Percentiles rank a stretch among this genome's conserved stretches.
Conservation (phyloP, 2,888 invertebrate genomes). For the Ischnus inquisitorius region DNA sequence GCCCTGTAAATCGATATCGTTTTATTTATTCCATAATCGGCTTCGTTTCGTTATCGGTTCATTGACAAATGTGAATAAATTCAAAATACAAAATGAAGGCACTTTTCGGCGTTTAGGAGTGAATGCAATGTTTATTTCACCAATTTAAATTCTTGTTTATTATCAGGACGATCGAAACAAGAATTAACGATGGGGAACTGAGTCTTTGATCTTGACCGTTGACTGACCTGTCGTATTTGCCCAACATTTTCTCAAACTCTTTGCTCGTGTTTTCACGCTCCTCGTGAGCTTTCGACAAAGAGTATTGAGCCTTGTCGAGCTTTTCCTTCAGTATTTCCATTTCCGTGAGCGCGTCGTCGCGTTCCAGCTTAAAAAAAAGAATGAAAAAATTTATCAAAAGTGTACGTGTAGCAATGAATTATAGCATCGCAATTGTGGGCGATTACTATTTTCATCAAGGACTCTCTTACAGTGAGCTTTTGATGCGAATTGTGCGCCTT, state of each 20-base stretch:
- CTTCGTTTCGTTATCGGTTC: too few relatives aligned
- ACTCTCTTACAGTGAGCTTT: conserved; percentile 90
- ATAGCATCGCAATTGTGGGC: not conserved
- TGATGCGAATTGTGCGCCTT: conserved; percentile 94
- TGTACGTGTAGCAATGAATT: not conserved
- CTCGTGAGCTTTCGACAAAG: conserved; percentile 93
- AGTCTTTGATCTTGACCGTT: not conserved
- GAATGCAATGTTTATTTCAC: too few relatives aligned
- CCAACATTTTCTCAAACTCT: conserved; percentile 96
- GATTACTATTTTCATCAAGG: not conserved
- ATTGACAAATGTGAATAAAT: too few relatives aligned
- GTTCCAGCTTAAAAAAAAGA: conserved; percentile 89
- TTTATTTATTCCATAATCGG: not conserved
- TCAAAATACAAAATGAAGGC: too few relatives aligned
- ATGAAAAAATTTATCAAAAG: conserved; percentile 9
- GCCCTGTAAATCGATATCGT: conserved; percentile 87
- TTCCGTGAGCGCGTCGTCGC: conserved; percentile 94
- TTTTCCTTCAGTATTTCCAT: conserved; percentile 95
- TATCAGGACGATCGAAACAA: too few relatives aligned
- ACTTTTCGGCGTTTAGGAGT: too few relatives aligned
- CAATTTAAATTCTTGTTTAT: too few relatives aligned
- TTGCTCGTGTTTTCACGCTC: conserved; percentile 95
- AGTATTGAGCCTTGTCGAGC: conserved; percentile 94
- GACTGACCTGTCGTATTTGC: conserved; percentile 94
- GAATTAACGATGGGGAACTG: too few relatives aligned